Evolutionary conservation across 2,113 vertebrate genomes (phyloP).

Genomic region (Phaetusa simplex): DNA sequence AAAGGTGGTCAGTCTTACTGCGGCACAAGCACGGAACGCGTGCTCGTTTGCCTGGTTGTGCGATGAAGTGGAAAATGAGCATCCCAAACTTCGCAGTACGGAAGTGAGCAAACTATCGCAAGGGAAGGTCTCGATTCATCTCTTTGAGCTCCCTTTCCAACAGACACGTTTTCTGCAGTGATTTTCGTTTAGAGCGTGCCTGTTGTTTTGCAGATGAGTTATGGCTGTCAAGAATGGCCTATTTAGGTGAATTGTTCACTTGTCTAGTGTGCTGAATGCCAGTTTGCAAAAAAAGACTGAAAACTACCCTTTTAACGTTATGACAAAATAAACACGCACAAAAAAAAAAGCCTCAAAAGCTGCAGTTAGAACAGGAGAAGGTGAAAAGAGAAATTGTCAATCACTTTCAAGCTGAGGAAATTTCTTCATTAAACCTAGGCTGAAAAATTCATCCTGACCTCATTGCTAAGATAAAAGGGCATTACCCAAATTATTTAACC

Average conservation of each 20-base stretch:
- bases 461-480: neutral
- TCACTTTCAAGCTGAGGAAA: neutral
- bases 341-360: neutral
- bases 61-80: slow-evolving; percentile 13
- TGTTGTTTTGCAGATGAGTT: slow-evolving; percentile 48
- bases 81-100: neutral
- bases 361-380: neutral
- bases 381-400: slow-evolving; percentile 19
- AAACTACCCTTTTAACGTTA: neutral
- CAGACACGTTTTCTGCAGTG: slow-evolving; percentile 8
- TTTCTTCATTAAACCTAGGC: slow-evolving; percentile 25
- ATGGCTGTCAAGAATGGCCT: slow-evolving; percentile 24
- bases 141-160: neutral
- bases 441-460: slow-evolving; percentile 15
- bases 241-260: slow-evolving; percentile 4
- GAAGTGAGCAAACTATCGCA: neutral
- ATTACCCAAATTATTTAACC: slow-evolving; percentile 17
- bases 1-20: neutral
- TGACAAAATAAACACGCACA: neutral
- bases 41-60: neutral
- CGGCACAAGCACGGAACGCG: neutral
- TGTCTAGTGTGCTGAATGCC: neutral
- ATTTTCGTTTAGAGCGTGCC: neutral
- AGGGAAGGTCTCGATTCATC: neutral
- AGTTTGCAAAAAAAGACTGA: neutral